These are phyloP conservation scores for Drosophila sucinea DNA, from an alignment of 1,140 invertebrate genomes.

Conservation along the genomic window DNA sequence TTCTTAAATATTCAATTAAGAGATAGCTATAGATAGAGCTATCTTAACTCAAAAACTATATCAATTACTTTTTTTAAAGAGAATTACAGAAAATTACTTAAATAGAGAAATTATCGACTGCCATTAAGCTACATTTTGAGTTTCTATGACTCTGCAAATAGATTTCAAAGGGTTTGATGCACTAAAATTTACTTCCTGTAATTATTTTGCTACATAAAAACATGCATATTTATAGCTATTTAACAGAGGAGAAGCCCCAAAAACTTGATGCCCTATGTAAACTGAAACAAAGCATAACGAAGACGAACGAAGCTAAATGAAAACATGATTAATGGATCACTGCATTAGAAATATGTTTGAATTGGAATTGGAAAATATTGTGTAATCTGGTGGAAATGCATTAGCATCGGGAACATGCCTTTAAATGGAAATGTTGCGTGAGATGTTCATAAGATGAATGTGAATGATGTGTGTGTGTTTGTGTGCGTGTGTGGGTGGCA, in stretches of 20 bases:
- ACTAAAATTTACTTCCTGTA: constrained; percentile 14
- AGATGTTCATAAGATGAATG: constrained; percentile 7
- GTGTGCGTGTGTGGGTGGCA: background rate
- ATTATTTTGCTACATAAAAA: constrained; percentile 41
- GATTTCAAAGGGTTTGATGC: background rate
- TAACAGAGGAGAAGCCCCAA: constrained; percentile 6
- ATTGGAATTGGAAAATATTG: constrained; percentile 36
- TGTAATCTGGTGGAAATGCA: constrained; percentile 52
- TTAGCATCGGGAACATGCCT: constrained; percentile 34
- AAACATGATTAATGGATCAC: constrained; percentile 66
- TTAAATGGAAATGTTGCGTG: constrained; percentile 50
- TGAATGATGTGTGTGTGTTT: background rate
- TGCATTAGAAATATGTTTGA: constrained; percentile 45
- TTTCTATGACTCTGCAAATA: no score
- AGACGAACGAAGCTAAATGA: constrained; percentile 39
- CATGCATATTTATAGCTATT: constrained; percentile 50
- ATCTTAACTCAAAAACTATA: no score
- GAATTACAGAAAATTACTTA: no score
- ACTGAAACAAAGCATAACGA: constrained; percentile 17
- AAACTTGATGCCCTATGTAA: constrained; percentile 21
- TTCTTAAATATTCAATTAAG: no score
- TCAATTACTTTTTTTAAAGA: no score
- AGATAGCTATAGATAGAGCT: no score
- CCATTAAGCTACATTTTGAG: no score
- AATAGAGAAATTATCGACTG: no score